Percentiles rank a stretch among this genome's conserved stretches.
These are phyloP conservation scores for Drosophila maculinotata DNA, from an alignment of 2,888 invertebrate genomes.

Conservation along the genomic window DNA sequence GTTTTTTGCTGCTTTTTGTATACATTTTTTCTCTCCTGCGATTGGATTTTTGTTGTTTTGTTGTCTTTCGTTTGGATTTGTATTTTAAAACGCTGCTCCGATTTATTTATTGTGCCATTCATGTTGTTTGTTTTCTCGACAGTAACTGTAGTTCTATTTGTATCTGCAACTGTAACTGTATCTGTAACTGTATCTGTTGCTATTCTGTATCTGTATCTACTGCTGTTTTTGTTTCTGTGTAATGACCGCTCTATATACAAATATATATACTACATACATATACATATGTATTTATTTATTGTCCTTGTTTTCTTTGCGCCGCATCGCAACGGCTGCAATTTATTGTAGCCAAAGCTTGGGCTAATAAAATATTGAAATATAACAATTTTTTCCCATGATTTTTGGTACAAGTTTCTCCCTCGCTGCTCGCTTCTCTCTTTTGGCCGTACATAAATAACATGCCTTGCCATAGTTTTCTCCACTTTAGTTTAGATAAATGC, in stretches of 20 bases:
- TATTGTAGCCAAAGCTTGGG: slow-evolving; percentile 50
- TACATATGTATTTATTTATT: slow-evolving; percentile 56
- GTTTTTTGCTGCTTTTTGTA: slow-evolving; percentile 33
- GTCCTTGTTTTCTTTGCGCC: slow-evolving; percentile 45
- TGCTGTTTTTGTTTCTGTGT: slow-evolving; percentile 33
- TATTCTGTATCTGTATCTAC: slow-evolving; percentile 22
- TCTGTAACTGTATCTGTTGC: slow-evolving; percentile 18
- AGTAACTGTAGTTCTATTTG: slow-evolving; percentile 27
- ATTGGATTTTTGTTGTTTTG: slow-evolving; percentile 16
- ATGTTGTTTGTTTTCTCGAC: slow-evolving; percentile 39
- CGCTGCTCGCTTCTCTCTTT: not conserved
- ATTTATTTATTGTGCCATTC: slow-evolving; percentile 75
- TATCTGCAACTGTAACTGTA: slow-evolving; percentile 15
- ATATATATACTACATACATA: not conserved
- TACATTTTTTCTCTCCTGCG: slow-evolving; percentile 13
- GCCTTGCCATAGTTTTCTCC: slow-evolving; percentile 45
- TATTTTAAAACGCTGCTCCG: slow-evolving; percentile 68
- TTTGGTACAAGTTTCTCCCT: slow-evolving; percentile 37
- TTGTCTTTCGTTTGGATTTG: slow-evolving; percentile 53
- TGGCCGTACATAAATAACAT: slow-evolving; percentile 44
- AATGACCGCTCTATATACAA: slow-evolving; percentile 40
- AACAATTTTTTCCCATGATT: slow-evolving; percentile 52
- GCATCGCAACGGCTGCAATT: slow-evolving; percentile 71
- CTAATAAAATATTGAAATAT: slow-evolving; percentile 77
- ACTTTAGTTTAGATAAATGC: slow-evolving; percentile 47